Base-by-base conservation (phyloP, 2,113 vertebrate genomes). In the Rhadina sibilatrix region DNA sequence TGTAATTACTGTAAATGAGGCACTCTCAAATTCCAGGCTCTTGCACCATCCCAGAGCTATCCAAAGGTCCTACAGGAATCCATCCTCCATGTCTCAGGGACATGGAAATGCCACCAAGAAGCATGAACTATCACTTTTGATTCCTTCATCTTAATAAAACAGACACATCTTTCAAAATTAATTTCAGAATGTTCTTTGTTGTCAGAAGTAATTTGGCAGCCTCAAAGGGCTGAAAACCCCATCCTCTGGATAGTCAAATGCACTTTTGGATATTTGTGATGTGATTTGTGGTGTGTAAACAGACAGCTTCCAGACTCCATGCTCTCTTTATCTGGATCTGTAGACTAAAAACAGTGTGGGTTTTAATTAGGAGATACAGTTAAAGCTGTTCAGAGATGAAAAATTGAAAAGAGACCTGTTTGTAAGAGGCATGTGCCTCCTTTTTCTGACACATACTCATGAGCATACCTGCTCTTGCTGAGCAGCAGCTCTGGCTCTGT, bases 331-430 rank as follows among this genome's bases (percentile, higher is more conserved):
- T 86, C 59, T 81, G 52, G 38, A 56, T 89, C 38, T 82, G 59
- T 78, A 87, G 50, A 59, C 49, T 84, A 84, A 87, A 89, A 91
- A 1, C 65, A 64, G 30, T 52, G 49, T 76, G 44, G 24, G 22
- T 60, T 91, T 93, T 90, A 93, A 87, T 96, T 93, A 85, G 75
- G 70, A 93, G 64, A 87, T 70, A 74, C 70, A 56, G n/a, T 42
- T 70, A 60, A 75, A 89, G 40, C 69, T 84, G 44, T 79, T 94
- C 15, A 52, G 74, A 53, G 77, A 52, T 1, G 3, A 84, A 83
- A 91, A 81, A 35, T 6, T 78, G 33, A 25, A 59, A 3, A 69
- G 63, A 92, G 35, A 71, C 27, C 52, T 60, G 15, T 23, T 78
- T 82, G 52, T 37, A 78, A 19, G 33, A 38, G 30, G 30, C 56